Evolutionary conservation across 2,113 vertebrate species (phyloP), one percentile per base, ranked within the genome.

Genomic region (Dasyprocta punctata): DNA sequence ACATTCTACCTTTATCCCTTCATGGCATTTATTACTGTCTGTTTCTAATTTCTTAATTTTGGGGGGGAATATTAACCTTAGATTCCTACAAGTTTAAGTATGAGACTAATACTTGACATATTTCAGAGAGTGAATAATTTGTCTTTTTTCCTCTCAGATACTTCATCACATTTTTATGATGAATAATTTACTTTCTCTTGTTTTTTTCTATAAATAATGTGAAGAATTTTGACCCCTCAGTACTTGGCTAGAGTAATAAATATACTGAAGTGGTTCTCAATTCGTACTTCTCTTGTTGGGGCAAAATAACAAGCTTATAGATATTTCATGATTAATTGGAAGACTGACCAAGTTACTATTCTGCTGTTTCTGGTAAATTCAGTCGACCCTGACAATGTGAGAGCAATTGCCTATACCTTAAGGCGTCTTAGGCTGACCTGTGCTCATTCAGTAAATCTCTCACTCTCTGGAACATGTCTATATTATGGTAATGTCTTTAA

Each of bases 141-240:
- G 30, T 65, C n/a, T 52, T 9, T 88, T 93, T 52, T 78, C 41
- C 47, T 3, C 5, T 92, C 47, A 89, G 86, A 90, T 80, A 80
- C 0, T 14, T 13, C 33, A 0, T 89, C 20, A 54, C 71, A 54
- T 12, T 78, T 93, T 94, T 73, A 75, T 63, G 22, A 63, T 73
- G 36, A 19, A 0, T 61, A 65, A n/a, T 83, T 86, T 52, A 36
- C 44, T 82, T 56, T 3, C 41, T 82, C 1, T 49, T 69, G 41
- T 92, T 69, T 86, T 77, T 38, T 90, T 88, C 17, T 82, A 65
- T 47, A 89, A 93, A 69, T 49, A 83, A 93, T 82, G 41, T 14
- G 17, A 75, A 12, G 1, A 61, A 92, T 63, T 41, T 49, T 77
- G 2, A 56, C 52, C 47, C 7, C 73, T 95, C 7, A 69, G 38